Conservation (phyloP, 2,888 invertebrate species). For the Tubulanus polymorphus region DNA sequence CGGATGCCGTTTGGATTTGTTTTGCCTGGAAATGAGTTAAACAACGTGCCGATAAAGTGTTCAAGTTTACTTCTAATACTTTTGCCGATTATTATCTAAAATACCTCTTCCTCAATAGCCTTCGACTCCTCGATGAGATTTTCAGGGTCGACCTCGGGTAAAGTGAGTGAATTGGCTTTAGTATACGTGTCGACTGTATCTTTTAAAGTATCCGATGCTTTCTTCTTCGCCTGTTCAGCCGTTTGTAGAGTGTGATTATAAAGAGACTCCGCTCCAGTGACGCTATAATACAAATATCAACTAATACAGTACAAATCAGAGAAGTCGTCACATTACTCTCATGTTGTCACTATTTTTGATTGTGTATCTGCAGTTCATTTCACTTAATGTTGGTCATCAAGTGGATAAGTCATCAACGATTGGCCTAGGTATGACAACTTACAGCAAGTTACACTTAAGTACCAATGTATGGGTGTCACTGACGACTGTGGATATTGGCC, state of each 20-base stretch:
- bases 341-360: background rate
- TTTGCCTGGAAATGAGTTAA: constrained; percentile 28
- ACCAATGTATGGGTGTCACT: too few relatives aligned
- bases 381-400: too few relatives aligned
- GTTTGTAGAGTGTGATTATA: constrained; percentile 67
- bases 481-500: too few relatives aligned
- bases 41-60: too few relatives aligned
- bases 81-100: background rate
- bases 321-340: too few relatives aligned
- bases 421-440: too few relatives aligned
- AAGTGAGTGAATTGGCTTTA: constrained; percentile 71
- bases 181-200: constrained; percentile 76
- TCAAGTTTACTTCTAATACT: background rate
- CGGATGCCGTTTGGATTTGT: constrained; percentile 61
- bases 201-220: constrained; percentile 74
- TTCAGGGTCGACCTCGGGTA: constrained; percentile 73
- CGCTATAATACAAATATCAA: constrained; percentile 27
- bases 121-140: constrained; percentile 67
- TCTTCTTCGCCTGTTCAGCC: constrained; percentile 69
- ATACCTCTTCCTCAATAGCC: constrained; percentile 67
- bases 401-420: too few relatives aligned
- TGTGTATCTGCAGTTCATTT: background rate
- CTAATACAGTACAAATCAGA: background rate
- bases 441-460: too few relatives aligned
- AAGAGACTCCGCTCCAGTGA: constrained; percentile 64